phyloP scores from a whole-genome alignment of 2,888 invertebrate species.

The Auanema sp. region DNA sequence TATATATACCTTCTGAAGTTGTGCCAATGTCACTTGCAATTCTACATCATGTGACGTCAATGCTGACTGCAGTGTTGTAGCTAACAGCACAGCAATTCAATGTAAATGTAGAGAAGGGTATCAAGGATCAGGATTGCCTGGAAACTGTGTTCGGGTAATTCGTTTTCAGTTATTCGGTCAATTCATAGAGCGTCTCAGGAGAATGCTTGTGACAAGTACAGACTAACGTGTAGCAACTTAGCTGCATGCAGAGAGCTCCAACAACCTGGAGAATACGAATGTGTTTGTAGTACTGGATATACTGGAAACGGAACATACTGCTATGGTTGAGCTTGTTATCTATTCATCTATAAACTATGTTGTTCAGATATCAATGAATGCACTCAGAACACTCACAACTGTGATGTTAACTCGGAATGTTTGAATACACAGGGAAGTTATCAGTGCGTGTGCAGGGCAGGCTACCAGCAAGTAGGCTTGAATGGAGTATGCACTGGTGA shows the following conservation, averaged over 20 bases:
- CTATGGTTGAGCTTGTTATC: background rate
- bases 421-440: conserved; percentile 17
- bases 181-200: background rate
- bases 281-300: conserved; percentile 11
- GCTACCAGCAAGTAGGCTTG: conserved; percentile 13
- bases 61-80: conserved; percentile 11
- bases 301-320: conserved; percentile 22
- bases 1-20: background rate
- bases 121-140: conserved; percentile 5
- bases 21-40: conserved; percentile 1
- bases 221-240: conserved; percentile 5
- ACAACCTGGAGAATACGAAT: background rate
- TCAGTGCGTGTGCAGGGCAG: conserved; percentile 7
- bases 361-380: conserved; percentile 16
- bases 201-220: conserved; percentile 8
- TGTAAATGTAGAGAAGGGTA: conserved; percentile 17
- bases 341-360: background rate
- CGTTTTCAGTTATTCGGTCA: too few relatives aligned
- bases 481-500: conserved; percentile 18
- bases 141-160: background rate
- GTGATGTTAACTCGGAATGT: conserved; percentile 12
- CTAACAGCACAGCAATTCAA: conserved; percentile 5
- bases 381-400: conserved; percentile 2
- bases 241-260: conserved; percentile 11
- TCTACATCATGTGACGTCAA: background rate